A percentile compares a stretch with the other conserved stretches of the same genome.
Conservation (phyloP, 2,888 invertebrate species). For the Platynereis dumerilii region DNA sequence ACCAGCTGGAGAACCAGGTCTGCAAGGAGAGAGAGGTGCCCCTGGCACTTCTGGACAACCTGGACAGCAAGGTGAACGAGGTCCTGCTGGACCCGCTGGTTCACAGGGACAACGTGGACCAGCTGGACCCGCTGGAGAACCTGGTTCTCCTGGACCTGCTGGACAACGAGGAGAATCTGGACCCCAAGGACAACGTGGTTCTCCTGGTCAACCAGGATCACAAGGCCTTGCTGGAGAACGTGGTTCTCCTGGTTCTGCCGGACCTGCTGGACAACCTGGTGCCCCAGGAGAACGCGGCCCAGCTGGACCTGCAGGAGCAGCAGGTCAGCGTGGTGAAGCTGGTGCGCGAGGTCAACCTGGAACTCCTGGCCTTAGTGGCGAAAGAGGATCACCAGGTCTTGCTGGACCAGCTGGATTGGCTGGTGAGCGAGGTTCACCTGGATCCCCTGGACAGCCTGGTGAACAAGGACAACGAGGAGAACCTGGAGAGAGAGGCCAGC, state of each 20-base stretch:
- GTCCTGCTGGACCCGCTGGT: constrained; percentile 29
- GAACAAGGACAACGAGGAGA: constrained; percentile 25
- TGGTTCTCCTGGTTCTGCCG: constrained; percentile 27
- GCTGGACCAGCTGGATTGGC: constrained; percentile 18
- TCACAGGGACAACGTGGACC: constrained; percentile 13
- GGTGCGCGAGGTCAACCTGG: constrained; percentile 18
- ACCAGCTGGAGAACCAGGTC: constrained; percentile 24
- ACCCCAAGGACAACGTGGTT: constrained; percentile 22
- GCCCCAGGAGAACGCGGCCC: too few species aligned
- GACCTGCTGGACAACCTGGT: constrained; percentile 26
- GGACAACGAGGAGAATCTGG: constrained; percentile 28
- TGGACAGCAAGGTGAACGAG: constrained; percentile 24
- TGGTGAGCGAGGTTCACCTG: constrained; percentile 16
- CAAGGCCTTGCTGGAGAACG: constrained; percentile 13
- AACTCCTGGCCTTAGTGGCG: background rate
- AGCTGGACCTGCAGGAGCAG: background rate
- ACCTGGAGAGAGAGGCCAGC: constrained; percentile 22
- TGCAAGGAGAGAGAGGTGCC: constrained; percentile 23
- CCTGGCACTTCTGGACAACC: constrained; percentile 30
- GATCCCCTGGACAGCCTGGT: constrained; percentile 26
- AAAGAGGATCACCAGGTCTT: constrained; percentile 7
- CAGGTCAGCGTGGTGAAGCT: background rate
- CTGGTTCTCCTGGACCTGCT: constrained; percentile 24
- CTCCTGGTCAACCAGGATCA: constrained; percentile 16
- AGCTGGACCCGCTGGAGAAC: constrained; percentile 28